phyloP scores from a whole-genome alignment of 2,113 vertebrate genomes.

The Corapipo altera region DNA sequence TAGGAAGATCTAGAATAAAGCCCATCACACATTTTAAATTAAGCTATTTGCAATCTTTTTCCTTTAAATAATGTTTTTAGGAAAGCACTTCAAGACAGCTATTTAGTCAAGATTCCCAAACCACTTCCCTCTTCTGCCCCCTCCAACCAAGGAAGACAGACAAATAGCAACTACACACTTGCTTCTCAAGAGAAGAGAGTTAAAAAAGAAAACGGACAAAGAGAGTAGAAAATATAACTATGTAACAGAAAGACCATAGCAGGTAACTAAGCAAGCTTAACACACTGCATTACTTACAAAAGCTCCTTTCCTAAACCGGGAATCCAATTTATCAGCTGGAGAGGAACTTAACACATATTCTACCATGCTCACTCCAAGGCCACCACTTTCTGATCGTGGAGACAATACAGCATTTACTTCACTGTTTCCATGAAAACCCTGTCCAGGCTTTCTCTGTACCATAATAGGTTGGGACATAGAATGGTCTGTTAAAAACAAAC shows the following conservation, averaged over 20 bases:
- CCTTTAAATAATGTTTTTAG: not conserved
- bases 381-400: slow-evolving; percentile 96
- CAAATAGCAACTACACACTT: not conserved
- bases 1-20: not conserved
- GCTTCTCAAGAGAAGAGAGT: not conserved
- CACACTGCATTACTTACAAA: slow-evolving; percentile 84
- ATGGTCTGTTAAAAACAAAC: slow-evolving; percentile 84
- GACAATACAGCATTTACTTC: slow-evolving; percentile 96
- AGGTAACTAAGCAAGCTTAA: not conserved
- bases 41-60: not conserved
- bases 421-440: slow-evolving; percentile 96
- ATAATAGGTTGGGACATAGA: slow-evolving; percentile 99
- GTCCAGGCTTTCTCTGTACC: slow-evolving; percentile 97
- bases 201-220: not conserved
- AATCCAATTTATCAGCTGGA: slow-evolving; percentile 97
- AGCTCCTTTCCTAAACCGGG: slow-evolving; percentile 93
- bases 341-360: slow-evolving; percentile 99
- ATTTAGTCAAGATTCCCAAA: slow-evolving; percentile 4
- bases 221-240: not conserved
- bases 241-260: not conserved
- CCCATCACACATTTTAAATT: not conserved
- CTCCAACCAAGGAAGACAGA: not conserved
- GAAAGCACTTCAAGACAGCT: not conserved
- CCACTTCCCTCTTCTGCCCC: not conserved
- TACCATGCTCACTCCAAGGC: slow-evolving; percentile 99